These are phyloP conservation scores for Gymnocheta viridis DNA, from an alignment of 2,888 invertebrate species.

Conservation along the genomic window DNA sequence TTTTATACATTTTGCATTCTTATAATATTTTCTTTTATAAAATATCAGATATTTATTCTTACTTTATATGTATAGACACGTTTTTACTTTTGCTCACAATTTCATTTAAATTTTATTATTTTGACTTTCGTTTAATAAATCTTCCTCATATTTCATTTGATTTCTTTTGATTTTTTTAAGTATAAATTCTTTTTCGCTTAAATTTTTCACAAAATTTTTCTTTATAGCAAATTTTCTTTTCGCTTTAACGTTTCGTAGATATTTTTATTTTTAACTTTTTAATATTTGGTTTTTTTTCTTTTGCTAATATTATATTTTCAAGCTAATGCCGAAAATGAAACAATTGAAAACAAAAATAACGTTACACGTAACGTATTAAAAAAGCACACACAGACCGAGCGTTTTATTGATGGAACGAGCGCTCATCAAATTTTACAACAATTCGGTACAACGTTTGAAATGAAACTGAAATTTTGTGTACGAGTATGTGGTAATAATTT, in stretches of 20 bases:
- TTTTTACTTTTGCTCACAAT: conserved; percentile 68
- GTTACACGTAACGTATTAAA: conserved; percentile 27
- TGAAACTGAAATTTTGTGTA: conserved; percentile 79
- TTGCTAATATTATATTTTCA: conserved; percentile 32
- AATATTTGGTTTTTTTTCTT: conserved; percentile 7
- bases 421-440: conserved; percentile 61
- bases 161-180: conserved; percentile 1
- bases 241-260: conserved; percentile 50
- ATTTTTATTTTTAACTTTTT: conserved; percentile 20
- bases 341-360: background rate
- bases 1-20: conserved; percentile 27
- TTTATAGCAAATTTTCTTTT: conserved; percentile 63
- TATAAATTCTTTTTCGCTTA: conserved; percentile 31
- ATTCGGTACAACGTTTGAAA: conserved; percentile 80
- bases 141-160: background rate
- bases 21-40: background rate
- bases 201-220: conserved; percentile 35
- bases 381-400: background rate
- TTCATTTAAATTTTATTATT: conserved; percentile 57
- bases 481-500: conserved; percentile 71
- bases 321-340: conserved; percentile 51
- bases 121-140: conserved; percentile 16
- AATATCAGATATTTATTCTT: conserved; percentile 34
- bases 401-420: conserved; percentile 23
- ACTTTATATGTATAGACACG: conserved; percentile 11